phyloP scores from a whole-genome alignment of 2,797 vertebrate genomes.

The Sarcoramphus papa region DNA sequence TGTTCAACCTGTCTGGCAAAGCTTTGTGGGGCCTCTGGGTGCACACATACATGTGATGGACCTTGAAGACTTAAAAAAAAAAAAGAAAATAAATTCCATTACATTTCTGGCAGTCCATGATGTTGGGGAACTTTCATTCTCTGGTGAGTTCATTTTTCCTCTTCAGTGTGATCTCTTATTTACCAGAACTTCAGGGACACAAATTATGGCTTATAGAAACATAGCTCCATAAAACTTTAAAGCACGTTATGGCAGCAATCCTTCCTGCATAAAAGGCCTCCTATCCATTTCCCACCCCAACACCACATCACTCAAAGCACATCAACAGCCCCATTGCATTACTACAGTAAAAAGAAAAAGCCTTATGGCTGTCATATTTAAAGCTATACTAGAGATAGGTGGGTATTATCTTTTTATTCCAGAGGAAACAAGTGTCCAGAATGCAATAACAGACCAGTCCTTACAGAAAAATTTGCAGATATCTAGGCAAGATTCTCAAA shows the following conservation, averaged over 20 bases:
- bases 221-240: not conserved
- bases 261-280: not conserved
- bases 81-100: not conserved
- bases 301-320: not conserved
- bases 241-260: not conserved
- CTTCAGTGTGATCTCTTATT: not conserved
- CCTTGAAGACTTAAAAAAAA: not conserved
- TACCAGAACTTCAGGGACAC: not conserved
- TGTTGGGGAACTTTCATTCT: not conserved
- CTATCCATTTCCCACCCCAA: not conserved
- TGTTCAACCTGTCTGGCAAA: not conserved
- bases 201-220: not conserved
- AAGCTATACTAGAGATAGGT: not conserved
- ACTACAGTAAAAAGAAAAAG: not conserved
- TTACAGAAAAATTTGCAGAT: not conserved
- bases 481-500: not conserved
- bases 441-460: not conserved
- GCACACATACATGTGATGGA: not conserved
- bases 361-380: not conserved
- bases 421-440: not conserved
- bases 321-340: not conserved
- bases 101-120: not conserved
- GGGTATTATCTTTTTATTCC: not conserved
- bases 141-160: not conserved
- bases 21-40: not conserved